These are phyloP conservation scores for Philypnodon macrostomus DNA, from an alignment of 2,797 vertebrate species.

Conservation along the genomic window DNA sequence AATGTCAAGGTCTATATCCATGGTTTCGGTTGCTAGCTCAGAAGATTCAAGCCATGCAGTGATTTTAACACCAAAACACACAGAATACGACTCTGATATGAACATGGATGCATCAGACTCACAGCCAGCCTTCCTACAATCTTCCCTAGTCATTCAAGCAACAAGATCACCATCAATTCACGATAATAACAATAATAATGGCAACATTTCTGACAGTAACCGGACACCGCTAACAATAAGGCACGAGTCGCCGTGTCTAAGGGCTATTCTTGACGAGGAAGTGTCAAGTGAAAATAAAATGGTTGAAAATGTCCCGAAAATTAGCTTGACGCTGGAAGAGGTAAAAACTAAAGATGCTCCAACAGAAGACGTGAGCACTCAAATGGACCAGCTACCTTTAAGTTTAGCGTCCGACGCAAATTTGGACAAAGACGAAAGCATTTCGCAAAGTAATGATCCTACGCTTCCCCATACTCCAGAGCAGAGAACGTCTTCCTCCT, in stretches of 20 bases:
- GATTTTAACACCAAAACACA: conserved; percentile 83
- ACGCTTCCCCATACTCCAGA: conserved; percentile 56
- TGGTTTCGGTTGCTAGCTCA: conserved; percentile 92
- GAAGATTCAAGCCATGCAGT: conserved; percentile 91
- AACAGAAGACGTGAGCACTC: conserved; percentile 37
- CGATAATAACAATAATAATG: conserved; percentile 87
- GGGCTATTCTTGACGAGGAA: conserved; percentile 89
- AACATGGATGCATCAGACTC: conserved; percentile 89
- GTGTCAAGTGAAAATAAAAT: conserved; percentile 77
- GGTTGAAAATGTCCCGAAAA: conserved; percentile 75
- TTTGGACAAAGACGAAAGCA: conserved; percentile 68
- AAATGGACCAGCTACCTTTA: conserved; percentile 37
- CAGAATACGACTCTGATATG: conserved; percentile 90
- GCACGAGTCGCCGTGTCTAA: conserved; percentile 82
- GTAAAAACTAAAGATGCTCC: conserved; percentile 70
- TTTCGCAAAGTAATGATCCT: conserved; percentile 60
- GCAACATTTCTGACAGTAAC: conserved; percentile 79
- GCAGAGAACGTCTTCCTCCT: conserved; percentile 62
- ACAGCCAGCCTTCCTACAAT: conserved; percentile 89
- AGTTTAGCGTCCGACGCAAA: conserved; percentile 73
- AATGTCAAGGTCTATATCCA: conserved; percentile 89
- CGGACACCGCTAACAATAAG: conserved; percentile 72
- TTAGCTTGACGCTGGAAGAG: conserved; percentile 77
- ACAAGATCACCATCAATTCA: conserved; percentile 88
- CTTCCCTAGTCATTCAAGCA: conserved; percentile 83